Evolutionary conservation across 1,140 invertebrate species (phyloP).

Genomic region (Sinella curviseta): DNA sequence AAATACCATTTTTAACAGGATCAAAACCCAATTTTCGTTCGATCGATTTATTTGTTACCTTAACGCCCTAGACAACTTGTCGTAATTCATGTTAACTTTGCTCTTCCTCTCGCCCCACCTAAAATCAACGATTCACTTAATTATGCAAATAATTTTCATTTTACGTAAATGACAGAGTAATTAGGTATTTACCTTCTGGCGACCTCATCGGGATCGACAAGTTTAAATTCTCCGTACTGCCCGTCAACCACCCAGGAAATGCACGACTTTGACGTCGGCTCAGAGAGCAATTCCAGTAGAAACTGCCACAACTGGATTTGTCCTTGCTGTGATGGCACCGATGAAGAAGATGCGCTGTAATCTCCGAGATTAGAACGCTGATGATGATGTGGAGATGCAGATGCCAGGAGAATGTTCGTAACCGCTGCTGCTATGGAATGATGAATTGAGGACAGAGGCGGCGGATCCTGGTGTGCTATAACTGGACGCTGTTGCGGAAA

Average conservation of each 20-base stretch:
- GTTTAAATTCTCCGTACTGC: constrained; percentile 78
- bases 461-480: background rate
- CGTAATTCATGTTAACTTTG: constrained; percentile 91
- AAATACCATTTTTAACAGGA: too few species aligned
- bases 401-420: background rate
- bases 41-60: too few species aligned
- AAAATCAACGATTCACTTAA: background rate
- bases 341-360: background rate
- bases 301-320: constrained; percentile 89
- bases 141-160: too few species aligned
- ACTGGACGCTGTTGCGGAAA: too few species aligned
- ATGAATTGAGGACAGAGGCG: background rate
- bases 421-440: background rate
- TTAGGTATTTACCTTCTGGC: constrained; percentile 74
- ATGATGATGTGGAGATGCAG: background rate
- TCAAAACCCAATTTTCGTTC: too few species aligned
- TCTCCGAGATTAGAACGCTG: background rate
- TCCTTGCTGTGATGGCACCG: constrained; percentile 56
- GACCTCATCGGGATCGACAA: constrained; percentile 79
- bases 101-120: constrained; percentile 86
- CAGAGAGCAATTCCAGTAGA: constrained; percentile 79
- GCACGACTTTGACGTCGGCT: constrained; percentile 68
- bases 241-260: constrained; percentile 76
- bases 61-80: constrained; percentile 82
- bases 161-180: background rate